Evolutionary conservation across 2,888 invertebrate genomes (phyloP).

Genomic region (Drosophila sordidula): DNA sequence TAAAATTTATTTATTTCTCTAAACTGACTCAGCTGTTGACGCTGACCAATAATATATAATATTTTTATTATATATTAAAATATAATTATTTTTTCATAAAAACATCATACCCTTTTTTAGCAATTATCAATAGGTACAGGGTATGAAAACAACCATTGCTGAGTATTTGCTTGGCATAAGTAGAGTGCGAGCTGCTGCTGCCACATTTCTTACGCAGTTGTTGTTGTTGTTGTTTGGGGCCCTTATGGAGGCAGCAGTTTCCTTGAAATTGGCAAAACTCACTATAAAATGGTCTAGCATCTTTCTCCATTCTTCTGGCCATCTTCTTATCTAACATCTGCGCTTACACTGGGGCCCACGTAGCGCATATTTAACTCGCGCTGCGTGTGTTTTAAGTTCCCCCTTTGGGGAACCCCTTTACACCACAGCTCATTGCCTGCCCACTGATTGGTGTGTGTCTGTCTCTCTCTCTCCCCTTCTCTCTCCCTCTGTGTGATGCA

Average conservation of each 20-base stretch:
- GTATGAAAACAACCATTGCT: conserved; percentile 31
- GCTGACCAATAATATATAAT: too few species aligned
- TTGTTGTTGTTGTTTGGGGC: conserved; percentile 27
- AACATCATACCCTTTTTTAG: neutral
- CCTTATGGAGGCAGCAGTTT: conserved; percentile 65
- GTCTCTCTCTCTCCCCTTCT: conserved; percentile 2
- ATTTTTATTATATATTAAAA: too few species aligned
- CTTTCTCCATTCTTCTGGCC: conserved; percentile 23
- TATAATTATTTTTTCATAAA: too few species aligned
- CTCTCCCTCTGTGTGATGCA: conserved; percentile 63
- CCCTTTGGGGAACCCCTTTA: conserved; percentile 4
- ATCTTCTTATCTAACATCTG: conserved; percentile 61
- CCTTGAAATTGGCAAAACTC: conserved; percentile 71
- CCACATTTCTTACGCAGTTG: conserved; percentile 73
- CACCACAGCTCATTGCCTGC: conserved; percentile 34
- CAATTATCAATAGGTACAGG: neutral
- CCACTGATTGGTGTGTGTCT: conserved; percentile 17
- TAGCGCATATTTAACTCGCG: conserved; percentile 71
- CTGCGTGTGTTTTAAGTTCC: conserved; percentile 65
- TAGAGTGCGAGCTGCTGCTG: conserved; percentile 57
- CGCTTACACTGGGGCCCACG: conserved; percentile 62
- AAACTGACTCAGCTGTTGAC: too few species aligned
- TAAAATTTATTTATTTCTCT: too few species aligned
- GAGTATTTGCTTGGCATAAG: conserved; percentile 72
- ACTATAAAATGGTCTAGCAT: conserved; percentile 54